Base-by-base conservation (phyloP, 2,888 invertebrate genomes). In the Sturmia bella region DNA sequence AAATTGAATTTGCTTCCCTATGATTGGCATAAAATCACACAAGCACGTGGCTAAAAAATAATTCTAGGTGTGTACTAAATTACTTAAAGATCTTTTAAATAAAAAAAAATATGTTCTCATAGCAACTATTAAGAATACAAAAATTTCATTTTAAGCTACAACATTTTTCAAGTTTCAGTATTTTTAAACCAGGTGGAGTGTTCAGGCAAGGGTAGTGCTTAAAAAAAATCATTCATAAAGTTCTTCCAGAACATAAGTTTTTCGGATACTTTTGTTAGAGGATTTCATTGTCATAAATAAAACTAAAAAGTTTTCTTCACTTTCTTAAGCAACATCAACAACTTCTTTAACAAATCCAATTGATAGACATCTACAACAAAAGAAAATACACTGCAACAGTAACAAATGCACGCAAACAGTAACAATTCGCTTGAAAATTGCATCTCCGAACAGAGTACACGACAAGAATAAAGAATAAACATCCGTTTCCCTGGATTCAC, bases 401-500 rank as follows among this genome's bases (percentile, higher is more conserved):
- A 56, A 52, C 37, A 66, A 59, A 50, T 17, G 17, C 50, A 45
- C 3, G 39, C 15, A 32, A 57, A 41, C 27, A 15, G 9, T 43
- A 39, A 59, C 7, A 70, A 45, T 13, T 56, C 12, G 50, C 45
- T 24, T 15, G 41, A 43, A 57, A 70, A 19, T 41, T 39, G 6
- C 41, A 32, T 27, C 19, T 45, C 24, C 43, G 32, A 45, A 12
- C 52, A 27, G 50, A 54, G 24, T 7, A 32, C 37, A 37, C 7
- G 39, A 52, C 43, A 76, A 57, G 41, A 56, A 54, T 56, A 54
- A 78, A 74, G 48, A 75, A 82, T 61, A 82, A 70, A 75, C 78
- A 82, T 82, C 78, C 82, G 74, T 43, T 78, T 78, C 66, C 64
- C 19, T 72, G 21, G 59, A 48, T 66, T 70, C 45, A 19, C 32